These are phyloP conservation scores for Pandemis cinnamomeana DNA, from an alignment of 2,888 invertebrate genomes.

Conservation along the genomic window DNA sequence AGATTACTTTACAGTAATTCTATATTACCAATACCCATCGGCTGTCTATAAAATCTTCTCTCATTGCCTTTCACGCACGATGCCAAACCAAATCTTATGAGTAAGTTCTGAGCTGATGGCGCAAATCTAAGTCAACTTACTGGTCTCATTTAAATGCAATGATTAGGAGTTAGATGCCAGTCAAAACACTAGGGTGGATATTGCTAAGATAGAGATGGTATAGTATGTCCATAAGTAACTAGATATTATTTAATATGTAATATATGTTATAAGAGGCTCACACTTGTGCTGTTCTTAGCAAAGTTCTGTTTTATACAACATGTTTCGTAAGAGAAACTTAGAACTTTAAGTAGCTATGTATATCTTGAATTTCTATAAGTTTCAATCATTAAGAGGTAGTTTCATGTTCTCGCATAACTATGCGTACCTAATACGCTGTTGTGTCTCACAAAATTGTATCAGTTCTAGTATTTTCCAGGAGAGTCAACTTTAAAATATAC, in stretches of 20 bases:
- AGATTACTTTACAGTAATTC: no score
- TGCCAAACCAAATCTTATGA: no score
- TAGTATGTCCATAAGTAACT: background rate
- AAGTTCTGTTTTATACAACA: background rate
- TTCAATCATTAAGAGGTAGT: background rate
- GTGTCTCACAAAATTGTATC: background rate
- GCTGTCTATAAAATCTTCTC: no score
- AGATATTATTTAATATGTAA: background rate
- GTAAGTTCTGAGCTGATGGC: no score
- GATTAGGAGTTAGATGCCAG: background rate
- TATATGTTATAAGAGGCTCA: constrained; percentile 17
- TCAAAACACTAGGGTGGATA: background rate
- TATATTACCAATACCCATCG: no score
- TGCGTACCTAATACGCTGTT: background rate
- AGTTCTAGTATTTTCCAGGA: no score
- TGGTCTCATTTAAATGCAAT: no score
- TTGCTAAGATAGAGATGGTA: no score
- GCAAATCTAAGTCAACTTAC: no score
- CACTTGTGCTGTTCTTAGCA: constrained; percentile 13
- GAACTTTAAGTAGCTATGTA: background rate
- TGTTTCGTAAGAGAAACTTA: background rate
- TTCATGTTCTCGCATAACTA: no score
- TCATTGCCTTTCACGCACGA: no score
- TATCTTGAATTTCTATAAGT: background rate
- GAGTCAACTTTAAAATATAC: no score